Evolutionary conservation across 2,797 vertebrate species (phyloP), one percentile per base, ranked within the genome.

Genomic region (Borostomias antarcticus): DNA sequence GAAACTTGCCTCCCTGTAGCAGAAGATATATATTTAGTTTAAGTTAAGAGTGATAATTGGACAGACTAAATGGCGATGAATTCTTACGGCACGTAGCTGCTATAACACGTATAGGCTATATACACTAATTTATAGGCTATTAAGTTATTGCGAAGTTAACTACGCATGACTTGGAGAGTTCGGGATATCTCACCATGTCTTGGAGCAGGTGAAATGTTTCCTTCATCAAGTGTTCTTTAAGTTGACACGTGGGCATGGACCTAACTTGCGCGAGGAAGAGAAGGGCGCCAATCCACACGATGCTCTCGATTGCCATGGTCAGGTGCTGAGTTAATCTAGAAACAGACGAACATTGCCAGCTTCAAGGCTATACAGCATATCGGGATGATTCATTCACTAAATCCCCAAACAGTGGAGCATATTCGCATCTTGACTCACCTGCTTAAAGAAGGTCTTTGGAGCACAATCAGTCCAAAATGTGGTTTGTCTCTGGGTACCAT

Each of bases 161-260:
- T n/a, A n/a, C n/a, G n/a, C n/a, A n/a, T n/a, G n/a, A n/a, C n/a
- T n/a, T n/a, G n/a, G n/a, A n/a, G n/a, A n/a, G n/a, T n/a, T n/a
- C n/a, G n/a, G n/a, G n/a, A n/a, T n/a, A n/a, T n/a, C n/a, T n/a
- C 15, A 52, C 50, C 50, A 52, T 28, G 23, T 52, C 50, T 28
- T 26, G 25, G 10, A 52, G 25, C 13, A 52, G 50, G 50, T 52
- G 25, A 5, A 13, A 5, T 23, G 21, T 25, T 28, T 3, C 7
- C 28, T 4, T 2, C 50, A 52, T 4, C 21, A 26, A 26, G 4
- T 11, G 10, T 28, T 13, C 4, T 52, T 52, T 9, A 4, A 52
- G 9, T 0, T 52, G 50, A 26, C 50, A 52, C 50, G 21, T 28
- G 50, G 50, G 25, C 11, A 28, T 52, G 50, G 0, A 51, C 19